Evolutionary conservation across 64 coral and sea anemone species (phyloP), one percentile per base, ranked within the genome.

Genomic region (Astreopora myriophthalma): DNA sequence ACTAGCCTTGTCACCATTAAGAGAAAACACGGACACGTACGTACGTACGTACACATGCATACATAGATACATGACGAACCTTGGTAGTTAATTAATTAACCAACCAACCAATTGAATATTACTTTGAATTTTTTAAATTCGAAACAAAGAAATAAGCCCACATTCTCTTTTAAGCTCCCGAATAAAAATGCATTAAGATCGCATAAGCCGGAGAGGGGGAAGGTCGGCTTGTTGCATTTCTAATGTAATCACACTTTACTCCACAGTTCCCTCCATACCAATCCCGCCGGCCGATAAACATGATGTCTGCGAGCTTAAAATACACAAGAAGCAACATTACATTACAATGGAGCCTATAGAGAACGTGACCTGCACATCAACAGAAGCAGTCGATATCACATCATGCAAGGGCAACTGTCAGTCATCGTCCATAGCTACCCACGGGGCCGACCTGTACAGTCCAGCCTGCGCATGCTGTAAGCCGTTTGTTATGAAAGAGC

Each of bases 361-460:
- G 33, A 48, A 64, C n/a, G 67, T 69, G 0, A 48, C 25, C 10
- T 92, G 90, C 25, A 65, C 0, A 13, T 92, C 90, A 16, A 85
- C 64, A 16, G 22, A 52, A 1, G 40, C 48, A 28, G 36, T 44
- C 33, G 51, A 40, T 1, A 8, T 74, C 9, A 92, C 90, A n/a
- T n/a, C 33, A 7, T 92, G 90, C 39, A 4, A 19, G 8, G 90
- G 90, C 1, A 85, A 92, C n/a, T 92, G 90, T 9, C 27, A 66
- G 10, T 85, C 90, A 4, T 65, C 24, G 3, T 4, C 90, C 0
- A 22, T 49, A 6, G 90, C 90, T 3, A 35, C 52, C 22, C 31
- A 71, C 25, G 80, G 80, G 19, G 16, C 20, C 0, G 36, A 23
- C 8, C 24, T 51, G 3, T 52, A 75, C 38, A 48, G 25, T 34